These are phyloP conservation scores for Pinctada fucata DNA, from an alignment of 2,888 invertebrate species.

Conservation along the genomic window DNA sequence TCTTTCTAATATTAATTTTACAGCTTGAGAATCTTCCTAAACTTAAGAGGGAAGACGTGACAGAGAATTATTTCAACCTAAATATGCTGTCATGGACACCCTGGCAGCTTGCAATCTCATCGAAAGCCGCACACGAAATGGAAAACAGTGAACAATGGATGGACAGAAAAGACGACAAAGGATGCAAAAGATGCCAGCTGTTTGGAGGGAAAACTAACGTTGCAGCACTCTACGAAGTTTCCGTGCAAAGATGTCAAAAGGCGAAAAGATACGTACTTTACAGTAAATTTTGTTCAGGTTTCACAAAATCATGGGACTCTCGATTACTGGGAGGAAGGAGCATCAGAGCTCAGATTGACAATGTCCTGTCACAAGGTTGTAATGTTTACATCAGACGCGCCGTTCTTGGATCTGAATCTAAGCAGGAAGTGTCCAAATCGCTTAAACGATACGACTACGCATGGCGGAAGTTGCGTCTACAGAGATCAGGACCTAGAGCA, in stretches of 20 bases:
- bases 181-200: constrained; percentile 43
- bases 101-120: constrained; percentile 50
- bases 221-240: constrained; percentile 56
- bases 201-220: constrained; percentile 47
- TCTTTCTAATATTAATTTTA: background rate
- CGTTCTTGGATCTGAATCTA: background rate
- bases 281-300: constrained; percentile 45
- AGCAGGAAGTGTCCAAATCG: background rate
- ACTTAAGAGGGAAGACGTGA: constrained; percentile 49
- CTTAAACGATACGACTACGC: constrained; percentile 53
- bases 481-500: constrained; percentile 19
- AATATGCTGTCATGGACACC: constrained; percentile 51
- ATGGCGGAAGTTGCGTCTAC: constrained; percentile 40
- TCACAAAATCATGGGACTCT: constrained; percentile 42
- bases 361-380: constrained; percentile 45
- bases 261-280: constrained; percentile 50
- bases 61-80: constrained; percentile 51
- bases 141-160: constrained; percentile 16
- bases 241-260: constrained; percentile 44
- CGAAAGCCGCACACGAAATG: constrained; percentile 14
- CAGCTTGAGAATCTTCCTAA: constrained; percentile 38
- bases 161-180: constrained; percentile 44
- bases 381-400: constrained; percentile 47
- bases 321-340: constrained; percentile 27
- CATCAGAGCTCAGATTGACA: constrained; percentile 34